A percentile compares a stretch with the other conserved stretches of the same genome.
Evolutionary conservation across 2,797 vertebrate genomes (phyloP).

Genomic region (Fundulus diaphanus): DNA sequence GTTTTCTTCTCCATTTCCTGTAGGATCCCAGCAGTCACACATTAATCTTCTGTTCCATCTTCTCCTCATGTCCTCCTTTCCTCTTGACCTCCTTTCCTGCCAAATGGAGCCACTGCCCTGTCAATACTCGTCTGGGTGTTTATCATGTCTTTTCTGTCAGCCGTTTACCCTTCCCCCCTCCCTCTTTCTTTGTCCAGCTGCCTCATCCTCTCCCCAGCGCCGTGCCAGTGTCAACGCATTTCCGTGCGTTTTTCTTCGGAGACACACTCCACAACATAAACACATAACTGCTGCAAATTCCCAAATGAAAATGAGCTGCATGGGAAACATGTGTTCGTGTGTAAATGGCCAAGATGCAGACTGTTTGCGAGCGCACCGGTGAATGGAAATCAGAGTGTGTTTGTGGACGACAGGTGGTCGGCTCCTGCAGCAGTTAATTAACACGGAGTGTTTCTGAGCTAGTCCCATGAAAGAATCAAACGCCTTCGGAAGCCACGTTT

Average conservation of each 20-base stretch:
- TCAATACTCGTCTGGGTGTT: conserved; percentile 39
- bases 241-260: conserved; percentile 8
- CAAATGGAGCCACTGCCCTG: conserved; percentile 26
- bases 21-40: conserved; percentile 25
- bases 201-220: conserved; percentile 50
- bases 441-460: conserved; percentile 52
- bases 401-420: conserved; percentile 67
- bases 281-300: conserved; percentile 31
- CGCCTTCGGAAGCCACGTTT: conserved; percentile 28
- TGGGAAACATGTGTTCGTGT: conserved; percentile 30
- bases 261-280: conserved; percentile 21
- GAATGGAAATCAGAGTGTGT: conserved; percentile 41
- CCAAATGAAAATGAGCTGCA: conserved; percentile 32
- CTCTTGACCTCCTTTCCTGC: conserved; percentile 36
- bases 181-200: conserved; percentile 38
- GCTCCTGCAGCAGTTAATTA: conserved; percentile 66
- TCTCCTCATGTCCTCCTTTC: conserved; percentile 46
- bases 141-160: conserved; percentile 28
- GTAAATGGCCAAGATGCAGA: conserved; percentile 28
- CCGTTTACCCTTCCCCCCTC: conserved; percentile 26
- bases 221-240: conserved; percentile 61
- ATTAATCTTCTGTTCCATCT: conserved; percentile 30
- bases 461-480: conserved; percentile 35
- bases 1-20: conserved; percentile 11
- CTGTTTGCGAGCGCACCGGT: background rate